Conservation (phyloP, 1,140 invertebrate species). For the Bilobella aurantiaca region DNA sequence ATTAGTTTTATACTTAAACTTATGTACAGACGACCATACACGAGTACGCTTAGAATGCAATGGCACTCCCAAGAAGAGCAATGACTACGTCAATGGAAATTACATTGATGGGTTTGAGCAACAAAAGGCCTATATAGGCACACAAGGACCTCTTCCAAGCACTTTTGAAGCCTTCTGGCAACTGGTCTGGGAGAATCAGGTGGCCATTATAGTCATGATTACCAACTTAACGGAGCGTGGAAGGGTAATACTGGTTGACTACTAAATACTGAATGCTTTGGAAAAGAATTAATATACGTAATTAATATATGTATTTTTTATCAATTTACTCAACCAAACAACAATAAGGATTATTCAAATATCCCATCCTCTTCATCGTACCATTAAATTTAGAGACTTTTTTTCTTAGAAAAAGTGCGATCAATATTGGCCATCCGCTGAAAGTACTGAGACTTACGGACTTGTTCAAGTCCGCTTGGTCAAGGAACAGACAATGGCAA, state of each 20-base stretch:
- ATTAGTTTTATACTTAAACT: too few species aligned
- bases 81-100: constrained; percentile 93
- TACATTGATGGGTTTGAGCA: constrained; percentile 92
- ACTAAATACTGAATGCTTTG: too few species aligned
- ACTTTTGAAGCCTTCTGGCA: constrained; percentile 95
- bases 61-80: constrained; percentile 57
- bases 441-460: constrained; percentile 79
- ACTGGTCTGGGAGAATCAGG: constrained; percentile 94
- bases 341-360: not conserved
- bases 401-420: constrained; percentile 73
- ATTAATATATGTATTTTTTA: too few species aligned
- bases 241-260: constrained; percentile 64
- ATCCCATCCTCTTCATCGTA: too few species aligned
- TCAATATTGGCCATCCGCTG: constrained; percentile 96
- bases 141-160: constrained; percentile 84
- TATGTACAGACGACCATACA: constrained; percentile 84
- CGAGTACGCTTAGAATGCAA: constrained; percentile 69
- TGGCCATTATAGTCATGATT: constrained; percentile 92
- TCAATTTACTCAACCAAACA: not conserved
- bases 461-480: constrained; percentile 78
- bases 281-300: too few species aligned
- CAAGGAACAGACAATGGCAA: constrained; percentile 82
- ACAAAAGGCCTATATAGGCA: constrained; percentile 82
- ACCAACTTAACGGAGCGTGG: constrained; percentile 89
- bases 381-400: too few species aligned